Conservation (phyloP, 2,888 invertebrate species). For the Acleris literana region DNA sequence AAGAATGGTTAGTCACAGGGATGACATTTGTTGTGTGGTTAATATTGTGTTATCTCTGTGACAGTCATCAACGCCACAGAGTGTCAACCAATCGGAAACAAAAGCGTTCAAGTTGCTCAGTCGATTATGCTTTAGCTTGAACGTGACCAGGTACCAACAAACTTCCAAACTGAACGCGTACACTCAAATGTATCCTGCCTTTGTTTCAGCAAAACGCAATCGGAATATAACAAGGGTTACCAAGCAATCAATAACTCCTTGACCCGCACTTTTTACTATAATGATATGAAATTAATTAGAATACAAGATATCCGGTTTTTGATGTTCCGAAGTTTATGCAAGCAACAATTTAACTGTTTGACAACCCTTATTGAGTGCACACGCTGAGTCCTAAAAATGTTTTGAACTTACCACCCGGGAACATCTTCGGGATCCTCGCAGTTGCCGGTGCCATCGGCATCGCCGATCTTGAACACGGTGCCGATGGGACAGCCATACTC, state of each 20-base stretch:
- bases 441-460: constrained; percentile 94
- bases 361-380: constrained; percentile 18
- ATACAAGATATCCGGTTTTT: background rate
- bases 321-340: background rate
- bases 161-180: constrained; percentile 11
- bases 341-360: background rate
- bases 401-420: constrained; percentile 93
- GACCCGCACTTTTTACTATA: background rate
- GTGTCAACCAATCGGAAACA: constrained; percentile 61
- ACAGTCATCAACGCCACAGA: constrained; percentile 62
- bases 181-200: constrained; percentile 10
- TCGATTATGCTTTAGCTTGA: constrained; percentile 62
- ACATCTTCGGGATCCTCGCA: constrained; percentile 98
- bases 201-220: background rate
- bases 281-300: background rate
- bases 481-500: constrained; percentile 98
- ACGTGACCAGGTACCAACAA: constrained; percentile 42
- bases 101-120: constrained; percentile 62
- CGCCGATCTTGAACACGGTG: constrained; percentile 97
- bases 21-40: constrained; percentile 65
- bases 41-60: constrained; percentile 57
- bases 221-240: background rate
- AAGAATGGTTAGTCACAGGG: constrained; percentile 80
- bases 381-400: constrained; percentile 3
- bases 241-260: background rate